These are phyloP conservation scores for Drosophila histrio DNA, from an alignment of 2,888 invertebrate genomes.

Conservation along the genomic window DNA sequence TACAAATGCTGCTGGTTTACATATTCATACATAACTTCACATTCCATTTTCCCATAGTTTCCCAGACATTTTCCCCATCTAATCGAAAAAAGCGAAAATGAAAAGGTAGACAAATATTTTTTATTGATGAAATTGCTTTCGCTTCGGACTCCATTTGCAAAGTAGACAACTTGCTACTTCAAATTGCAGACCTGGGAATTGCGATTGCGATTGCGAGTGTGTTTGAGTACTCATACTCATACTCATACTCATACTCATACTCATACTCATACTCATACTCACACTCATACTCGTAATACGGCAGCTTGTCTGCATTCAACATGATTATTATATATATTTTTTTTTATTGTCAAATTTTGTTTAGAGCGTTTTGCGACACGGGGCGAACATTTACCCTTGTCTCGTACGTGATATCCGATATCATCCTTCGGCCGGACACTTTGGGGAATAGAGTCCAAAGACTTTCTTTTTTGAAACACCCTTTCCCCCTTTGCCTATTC, in stretches of 20 bases:
- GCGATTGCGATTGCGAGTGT: slow-evolving; percentile 45
- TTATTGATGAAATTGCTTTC: slow-evolving; percentile 78
- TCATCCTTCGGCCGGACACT: slow-evolving; percentile 62
- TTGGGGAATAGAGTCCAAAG: slow-evolving; percentile 60
- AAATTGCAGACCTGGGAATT: slow-evolving; percentile 78
- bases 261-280: no score
- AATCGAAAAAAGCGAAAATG: slow-evolving; percentile 13
- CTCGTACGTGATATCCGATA: slow-evolving; percentile 76
- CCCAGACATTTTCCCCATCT: slow-evolving; percentile 8
- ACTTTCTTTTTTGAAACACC: neutral
- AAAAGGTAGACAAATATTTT: slow-evolving; percentile 66
- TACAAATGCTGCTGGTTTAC: slow-evolving; percentile 42
- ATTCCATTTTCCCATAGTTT: slow-evolving; percentile 17
- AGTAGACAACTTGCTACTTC: slow-evolving; percentile 68
- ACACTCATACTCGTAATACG: slow-evolving; percentile 13
- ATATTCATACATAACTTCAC: slow-evolving; percentile 14
- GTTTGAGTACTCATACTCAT: slow-evolving; percentile 13
- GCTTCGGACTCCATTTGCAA: slow-evolving; percentile 65
- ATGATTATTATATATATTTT: slow-evolving; percentile 56
- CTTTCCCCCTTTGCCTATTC: neutral
- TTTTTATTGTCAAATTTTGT: slow-evolving; percentile 73
- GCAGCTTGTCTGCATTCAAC: slow-evolving; percentile 24
- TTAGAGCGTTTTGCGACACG: slow-evolving; percentile 49
- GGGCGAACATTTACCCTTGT: slow-evolving; percentile 64
- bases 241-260: no score